A percentile compares a stretch with the other conserved stretches of the same genome.
Conservation (phyloP, 2,797 vertebrate genomes). For the Thamnophis elegans region DNA sequence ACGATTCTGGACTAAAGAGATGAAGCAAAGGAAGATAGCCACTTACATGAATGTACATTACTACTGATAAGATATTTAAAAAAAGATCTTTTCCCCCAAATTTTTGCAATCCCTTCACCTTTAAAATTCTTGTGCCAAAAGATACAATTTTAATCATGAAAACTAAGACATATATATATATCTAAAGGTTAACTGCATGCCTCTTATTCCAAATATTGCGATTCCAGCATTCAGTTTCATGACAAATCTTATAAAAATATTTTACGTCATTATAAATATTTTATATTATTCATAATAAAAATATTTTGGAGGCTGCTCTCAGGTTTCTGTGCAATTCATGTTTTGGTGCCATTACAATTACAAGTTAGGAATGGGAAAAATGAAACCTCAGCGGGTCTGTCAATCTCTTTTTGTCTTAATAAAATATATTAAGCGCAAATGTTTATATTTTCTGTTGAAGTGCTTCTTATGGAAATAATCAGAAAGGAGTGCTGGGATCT, state of each 20-base stretch:
- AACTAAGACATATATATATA: slow-evolving; percentile 48
- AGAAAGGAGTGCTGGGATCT: slow-evolving; percentile 56
- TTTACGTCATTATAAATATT: too few species aligned
- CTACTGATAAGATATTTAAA: slow-evolving; percentile 33
- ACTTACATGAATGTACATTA: slow-evolving; percentile 15
- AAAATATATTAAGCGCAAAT: slow-evolving; percentile 4
- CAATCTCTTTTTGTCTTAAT: slow-evolving; percentile 34
- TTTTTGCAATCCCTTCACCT: slow-evolving; percentile 21
- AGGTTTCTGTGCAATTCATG: slow-evolving; percentile 20
- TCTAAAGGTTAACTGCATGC: slow-evolving; percentile 46
- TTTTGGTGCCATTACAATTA: slow-evolving; percentile 16
- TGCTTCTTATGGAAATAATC: slow-evolving; percentile 67
- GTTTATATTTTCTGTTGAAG: slow-evolving; percentile 43
- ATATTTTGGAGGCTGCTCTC: slow-evolving; percentile 8
- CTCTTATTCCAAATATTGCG: slow-evolving; percentile 20
- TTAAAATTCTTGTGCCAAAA: slow-evolving; percentile 74
- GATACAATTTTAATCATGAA: slow-evolving; percentile 67
- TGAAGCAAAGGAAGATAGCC: slow-evolving; percentile 43
- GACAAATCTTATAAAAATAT: neutral
- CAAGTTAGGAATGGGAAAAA: slow-evolving; percentile 44
- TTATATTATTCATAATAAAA: too few species aligned
- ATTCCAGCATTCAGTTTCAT: neutral
- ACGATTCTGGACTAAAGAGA: slow-evolving; percentile 36
- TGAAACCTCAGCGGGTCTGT: slow-evolving; percentile 52
- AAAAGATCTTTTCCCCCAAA: slow-evolving; percentile 32